Evolutionary conservation across 2,113 vertebrate genomes (phyloP), one percentile per base, ranked within the genome.

Genomic region (Camelus dromedarius): DNA sequence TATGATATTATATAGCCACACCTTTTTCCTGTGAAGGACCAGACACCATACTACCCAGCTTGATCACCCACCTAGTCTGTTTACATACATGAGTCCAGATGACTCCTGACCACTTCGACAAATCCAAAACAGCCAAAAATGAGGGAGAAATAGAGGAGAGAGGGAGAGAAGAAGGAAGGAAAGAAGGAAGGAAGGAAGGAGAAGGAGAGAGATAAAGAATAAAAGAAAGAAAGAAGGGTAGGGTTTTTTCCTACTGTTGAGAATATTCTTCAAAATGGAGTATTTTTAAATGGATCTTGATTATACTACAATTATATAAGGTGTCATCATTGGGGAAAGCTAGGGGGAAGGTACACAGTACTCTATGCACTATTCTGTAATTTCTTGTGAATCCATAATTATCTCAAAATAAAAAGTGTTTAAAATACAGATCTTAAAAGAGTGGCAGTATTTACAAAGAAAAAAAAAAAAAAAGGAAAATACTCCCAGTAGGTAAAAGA

Each of bases 391-490:
- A 38, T 76, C 94, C 80, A 30, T 87, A 87, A 91, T 52, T 93
- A 88, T 89, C 72, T 89, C 66, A 89, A 96, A 96, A 89, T 72
- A 54, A 83, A 87, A 46, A 77, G 11, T 5, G 54, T 83, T 26
- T 50, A 46, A 93, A 93, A 84, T 62, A 93, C 8, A 56, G 50
- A 87, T 62, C 38, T 69, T 66, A 32, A 91, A 56, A 50, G 67
- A 92, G 73, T 58, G 32, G 38, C 60, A 87, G 69, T 67, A 91
- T 62, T 95, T 97, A 76, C 79, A 93, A 91, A 73, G 46, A n/a
- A 81, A 90, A 87, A 85, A 30, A 28, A 38, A 56, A 62, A 92
- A 38, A 92, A 92, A 42, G 35, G 52, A 80, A 89, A 89, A 76
- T 60, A 83, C 48, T 83, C 75, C 30, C 22, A 69, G 22, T 60